Percentiles rank a stretch among this genome's conserved stretches.
Conservation (phyloP, 1,140 invertebrate genomes). For the Drosophila bocki region DNA sequence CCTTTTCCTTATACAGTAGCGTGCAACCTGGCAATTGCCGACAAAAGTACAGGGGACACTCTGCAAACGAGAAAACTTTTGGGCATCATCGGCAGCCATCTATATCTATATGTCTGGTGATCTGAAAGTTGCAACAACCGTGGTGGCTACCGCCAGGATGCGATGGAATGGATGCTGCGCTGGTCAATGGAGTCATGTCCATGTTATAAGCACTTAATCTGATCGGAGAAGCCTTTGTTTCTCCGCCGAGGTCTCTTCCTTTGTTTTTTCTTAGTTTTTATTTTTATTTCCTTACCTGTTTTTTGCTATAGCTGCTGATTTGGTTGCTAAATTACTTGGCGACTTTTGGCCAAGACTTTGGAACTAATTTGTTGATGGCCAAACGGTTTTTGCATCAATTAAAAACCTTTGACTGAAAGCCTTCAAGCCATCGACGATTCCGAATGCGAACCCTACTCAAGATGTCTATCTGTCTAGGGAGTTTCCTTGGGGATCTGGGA, state of each 20-base stretch:
- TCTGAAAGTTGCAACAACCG: constrained; percentile 18
- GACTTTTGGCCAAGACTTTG: constrained; percentile 45
- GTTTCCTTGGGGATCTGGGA: constrained; percentile 21
- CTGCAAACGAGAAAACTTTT: constrained; percentile 8
- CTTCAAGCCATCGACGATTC: constrained; percentile 43
- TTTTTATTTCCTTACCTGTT: neutral
- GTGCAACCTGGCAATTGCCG: constrained; percentile 48
- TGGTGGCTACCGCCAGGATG: constrained; percentile 30
- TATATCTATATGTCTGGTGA: constrained; percentile 46
- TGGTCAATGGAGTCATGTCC: constrained; percentile 81
- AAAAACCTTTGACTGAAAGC: constrained; percentile 79
- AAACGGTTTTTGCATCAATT: constrained; percentile 64
- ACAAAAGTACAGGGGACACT: constrained; percentile 44
- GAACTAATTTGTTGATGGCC: constrained; percentile 72
- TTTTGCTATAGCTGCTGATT: neutral
- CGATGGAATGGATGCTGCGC: constrained; percentile 35
- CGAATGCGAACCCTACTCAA: constrained; percentile 68
- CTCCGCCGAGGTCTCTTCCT: constrained; percentile 28
- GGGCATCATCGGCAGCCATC: constrained; percentile 46
- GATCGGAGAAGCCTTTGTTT: constrained; percentile 73
- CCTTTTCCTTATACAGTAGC: constrained; percentile 10
- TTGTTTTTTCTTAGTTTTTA: constrained; percentile 17
- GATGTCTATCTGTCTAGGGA: constrained; percentile 73
- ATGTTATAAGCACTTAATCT: constrained; percentile 83
- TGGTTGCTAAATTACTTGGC: constrained; percentile 71